Conservation (phyloP, 2,888 invertebrate species). For the Tenthredo notha region DNA sequence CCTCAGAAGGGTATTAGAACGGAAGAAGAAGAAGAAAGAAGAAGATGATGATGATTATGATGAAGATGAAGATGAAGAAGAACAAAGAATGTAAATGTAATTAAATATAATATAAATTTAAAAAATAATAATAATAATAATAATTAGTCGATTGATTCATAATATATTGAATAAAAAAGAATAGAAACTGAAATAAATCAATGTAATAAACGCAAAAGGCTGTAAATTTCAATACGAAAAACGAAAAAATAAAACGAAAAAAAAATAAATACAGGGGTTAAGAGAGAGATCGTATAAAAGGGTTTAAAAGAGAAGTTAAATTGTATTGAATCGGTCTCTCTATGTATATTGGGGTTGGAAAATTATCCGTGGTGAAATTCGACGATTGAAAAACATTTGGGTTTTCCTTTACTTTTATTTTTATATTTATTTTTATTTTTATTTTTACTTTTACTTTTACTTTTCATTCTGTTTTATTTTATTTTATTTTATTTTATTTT, state of each 20-base stretch:
- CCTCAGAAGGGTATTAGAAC: constrained; percentile 2
- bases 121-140: background rate
- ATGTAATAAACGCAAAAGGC: background rate
- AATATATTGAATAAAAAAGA: background rate
- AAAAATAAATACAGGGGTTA: background rate
- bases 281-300: background rate
- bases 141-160: background rate
- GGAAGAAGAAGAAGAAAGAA: background rate
- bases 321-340: background rate
- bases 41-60: background rate
- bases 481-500: background rate
- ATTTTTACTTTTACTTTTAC: background rate
- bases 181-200: background rate
- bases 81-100: background rate
- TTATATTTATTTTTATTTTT: background rate
- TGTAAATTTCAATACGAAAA: background rate
- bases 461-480: background rate
- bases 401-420: background rate
- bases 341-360: background rate
- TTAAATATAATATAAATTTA: background rate
- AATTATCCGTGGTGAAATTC: constrained; percentile 4
- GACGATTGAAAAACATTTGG: constrained; percentile 4
- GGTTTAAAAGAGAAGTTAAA: background rate
- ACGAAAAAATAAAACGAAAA: background rate
- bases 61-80: background rate